Evolutionary conservation across 2,113 vertebrate genomes (phyloP), one percentile per base, ranked within the genome.

Genomic region (Gymnocephalus cernua): DNA sequence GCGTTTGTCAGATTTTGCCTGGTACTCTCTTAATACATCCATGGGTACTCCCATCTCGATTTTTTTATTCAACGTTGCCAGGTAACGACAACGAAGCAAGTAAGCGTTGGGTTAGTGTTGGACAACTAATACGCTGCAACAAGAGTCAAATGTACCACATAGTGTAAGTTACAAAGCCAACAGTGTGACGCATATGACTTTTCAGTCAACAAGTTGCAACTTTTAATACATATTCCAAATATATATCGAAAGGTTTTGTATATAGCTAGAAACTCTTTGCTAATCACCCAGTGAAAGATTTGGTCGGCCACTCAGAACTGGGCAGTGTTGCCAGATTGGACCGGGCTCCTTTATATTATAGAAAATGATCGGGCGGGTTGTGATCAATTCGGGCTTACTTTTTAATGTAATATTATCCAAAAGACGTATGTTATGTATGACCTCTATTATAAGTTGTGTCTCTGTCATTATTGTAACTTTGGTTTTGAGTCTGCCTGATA

Each of bases 251-350:
- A 14, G 2, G 14, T 35, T 35, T 35, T 35, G 35, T 35, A 35
- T 35, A 35, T 35, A 35, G 2, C 29, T 29, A 29, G 3, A 44
- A 48, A 61, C 13, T 13, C 1, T 1, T 21, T 13, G 11, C 3
- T 5, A 6, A 18, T 68, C 79, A 91, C 86, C 62, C 91, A 27
- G 86, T 1, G 71, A 90, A 83, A 88, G 47, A 2, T 88, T 91
- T 90, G 44, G 41, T 89, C 74, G 91, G 82, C 88, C 90, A 82
- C 13, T 14, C 6, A 1, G 23, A 69, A 69, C 79, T 61, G 73
- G 64, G 23, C 12, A 0, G 18, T 8, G 78, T 80, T 74, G 69
- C 70, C 62, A 80, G 61, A 7, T 66, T 21, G 12, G 59, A 1
- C 19, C 10, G 23, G 47, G 16, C 0, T 27, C 2, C 8, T 47